Percentiles rank a stretch among this genome's conserved stretches.
phyloP scores from a whole-genome alignment of 2,797 vertebrate species.

The Trichosurus vulpecula region DNA sequence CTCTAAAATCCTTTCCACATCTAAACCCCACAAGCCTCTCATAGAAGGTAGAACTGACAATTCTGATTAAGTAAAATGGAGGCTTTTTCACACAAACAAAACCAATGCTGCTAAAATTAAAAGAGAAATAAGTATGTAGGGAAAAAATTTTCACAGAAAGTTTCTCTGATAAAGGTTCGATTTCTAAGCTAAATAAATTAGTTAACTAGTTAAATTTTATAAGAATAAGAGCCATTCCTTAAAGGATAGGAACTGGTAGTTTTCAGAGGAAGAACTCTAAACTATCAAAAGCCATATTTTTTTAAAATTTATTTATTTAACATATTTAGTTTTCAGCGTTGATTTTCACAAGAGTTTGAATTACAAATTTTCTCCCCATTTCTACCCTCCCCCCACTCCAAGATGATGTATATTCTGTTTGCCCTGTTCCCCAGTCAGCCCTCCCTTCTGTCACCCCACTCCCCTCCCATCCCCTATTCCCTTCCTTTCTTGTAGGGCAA shows the following conservation, averaged over 20 bases:
- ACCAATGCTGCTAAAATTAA: not conserved
- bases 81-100: not conserved
- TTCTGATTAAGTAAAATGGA: not conserved
- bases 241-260: not conserved
- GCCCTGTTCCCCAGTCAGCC: too few relatives aligned
- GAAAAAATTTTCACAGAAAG: not conserved
- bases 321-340: too few relatives aligned
- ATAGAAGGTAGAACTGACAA: not conserved
- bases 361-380: too few relatives aligned
- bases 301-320: too few relatives aligned
- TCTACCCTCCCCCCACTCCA: too few relatives aligned
- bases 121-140: not conserved
- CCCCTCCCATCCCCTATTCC: too few relatives aligned
- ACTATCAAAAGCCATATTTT: not conserved
- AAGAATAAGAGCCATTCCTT: not conserved
- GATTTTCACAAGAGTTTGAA: too few relatives aligned
- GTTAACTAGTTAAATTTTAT: not conserved
- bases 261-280: not conserved
- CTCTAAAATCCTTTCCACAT: not conserved
- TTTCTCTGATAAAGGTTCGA: not conserved
- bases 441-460: too few relatives aligned
- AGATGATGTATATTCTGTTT: too few relatives aligned
- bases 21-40: not conserved
- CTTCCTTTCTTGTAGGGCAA: too few relatives aligned
- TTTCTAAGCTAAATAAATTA: not conserved